Conservation (phyloP, 2,113 vertebrate species). For the Hydropotes inermis region DNA sequence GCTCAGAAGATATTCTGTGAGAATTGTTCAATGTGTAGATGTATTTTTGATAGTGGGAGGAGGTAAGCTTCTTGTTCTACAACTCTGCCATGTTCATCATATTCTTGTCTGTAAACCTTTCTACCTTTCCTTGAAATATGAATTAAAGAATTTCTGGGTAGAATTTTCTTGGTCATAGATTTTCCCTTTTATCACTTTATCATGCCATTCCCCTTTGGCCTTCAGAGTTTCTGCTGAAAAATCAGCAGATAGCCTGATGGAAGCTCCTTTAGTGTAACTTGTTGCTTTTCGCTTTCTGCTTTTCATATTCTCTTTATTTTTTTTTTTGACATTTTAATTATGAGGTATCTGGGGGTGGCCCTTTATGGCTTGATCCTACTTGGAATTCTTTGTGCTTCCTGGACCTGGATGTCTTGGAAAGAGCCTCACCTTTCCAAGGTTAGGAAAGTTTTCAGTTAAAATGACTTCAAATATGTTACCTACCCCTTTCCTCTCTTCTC, state of each 20-base stretch:
- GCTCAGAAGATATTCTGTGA: not conserved
- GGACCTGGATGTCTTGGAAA: not conserved
- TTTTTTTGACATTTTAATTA: not conserved
- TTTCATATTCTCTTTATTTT: not conserved
- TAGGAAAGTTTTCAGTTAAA: not conserved
- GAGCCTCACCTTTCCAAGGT: not conserved
- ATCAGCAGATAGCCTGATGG: not conserved
- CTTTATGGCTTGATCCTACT: not conserved
- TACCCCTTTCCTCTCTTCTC: not conserved
- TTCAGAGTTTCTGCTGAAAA: not conserved
- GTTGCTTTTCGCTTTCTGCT: not conserved
- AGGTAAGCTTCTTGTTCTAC: not conserved
- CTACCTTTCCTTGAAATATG: not conserved
- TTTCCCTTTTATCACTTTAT: not conserved
- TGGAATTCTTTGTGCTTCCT: not conserved
- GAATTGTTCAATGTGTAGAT: not conserved
- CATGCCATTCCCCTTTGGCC: not conserved
- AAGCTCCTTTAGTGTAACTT: not conserved
- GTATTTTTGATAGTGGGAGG: not conserved
- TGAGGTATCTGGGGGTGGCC: not conserved
- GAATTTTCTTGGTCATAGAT: not conserved
- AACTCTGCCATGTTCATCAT: not conserved
- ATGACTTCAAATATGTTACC: not conserved
- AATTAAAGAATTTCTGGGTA: not conserved
- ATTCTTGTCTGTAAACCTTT: not conserved